These are phyloP conservation scores for Mimas tiliae DNA, from an alignment of 2,888 invertebrate species.

Conservation along the genomic window DNA sequence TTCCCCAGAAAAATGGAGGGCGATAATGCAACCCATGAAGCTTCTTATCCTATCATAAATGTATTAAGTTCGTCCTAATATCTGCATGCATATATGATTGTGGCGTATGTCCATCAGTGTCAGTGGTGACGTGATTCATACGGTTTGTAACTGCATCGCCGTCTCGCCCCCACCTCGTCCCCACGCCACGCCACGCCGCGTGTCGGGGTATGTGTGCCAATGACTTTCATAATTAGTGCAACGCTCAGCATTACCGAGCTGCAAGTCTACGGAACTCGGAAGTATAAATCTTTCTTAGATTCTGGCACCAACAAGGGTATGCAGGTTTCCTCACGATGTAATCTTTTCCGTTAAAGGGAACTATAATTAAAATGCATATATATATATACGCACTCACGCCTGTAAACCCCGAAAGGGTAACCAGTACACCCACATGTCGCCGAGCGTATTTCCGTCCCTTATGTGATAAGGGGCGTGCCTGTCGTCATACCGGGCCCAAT, in stretches of 20 bases:
- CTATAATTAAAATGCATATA: too few species aligned
- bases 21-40: too few species aligned
- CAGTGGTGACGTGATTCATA: slow-evolving; percentile 27
- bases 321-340: not conserved
- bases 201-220: slow-evolving; percentile 46
- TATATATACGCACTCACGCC: too few species aligned
- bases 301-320: not conserved
- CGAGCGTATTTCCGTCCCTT: too few species aligned
- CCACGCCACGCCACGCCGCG: slow-evolving; percentile 6
- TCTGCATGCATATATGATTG: not conserved
- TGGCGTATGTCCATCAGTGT: slow-evolving; percentile 13
- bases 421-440: too few species aligned
- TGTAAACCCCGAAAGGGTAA: too few species aligned
- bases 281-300: not conserved
- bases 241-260: not conserved
- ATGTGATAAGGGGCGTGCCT: too few species aligned
- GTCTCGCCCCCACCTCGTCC: slow-evolving; percentile 5
- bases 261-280: not conserved
- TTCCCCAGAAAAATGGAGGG: too few species aligned
- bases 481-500: too few species aligned
- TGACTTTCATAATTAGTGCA: slow-evolving; percentile 48
- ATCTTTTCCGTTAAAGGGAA: too few species aligned
- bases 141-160: slow-evolving; percentile 35
- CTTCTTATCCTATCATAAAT: too few species aligned
- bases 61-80: too few species aligned